Percentiles rank a stretch among this genome's conserved stretches.
These are phyloP conservation scores for Drosophila mercatorum DNA, from an alignment of 2,888 invertebrate species.

Conservation along the genomic window DNA sequence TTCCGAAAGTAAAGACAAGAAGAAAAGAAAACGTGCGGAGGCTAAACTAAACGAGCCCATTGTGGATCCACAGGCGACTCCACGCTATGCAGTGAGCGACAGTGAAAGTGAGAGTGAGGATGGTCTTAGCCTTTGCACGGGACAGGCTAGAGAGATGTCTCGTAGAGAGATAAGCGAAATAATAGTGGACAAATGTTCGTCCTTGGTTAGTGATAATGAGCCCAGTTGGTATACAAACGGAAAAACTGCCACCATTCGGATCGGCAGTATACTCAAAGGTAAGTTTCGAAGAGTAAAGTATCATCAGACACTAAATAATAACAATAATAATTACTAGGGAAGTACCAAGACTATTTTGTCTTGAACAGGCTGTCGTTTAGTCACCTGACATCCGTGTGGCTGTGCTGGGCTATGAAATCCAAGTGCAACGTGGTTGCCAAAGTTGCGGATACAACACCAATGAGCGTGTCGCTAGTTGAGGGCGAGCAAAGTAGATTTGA, in stretches of 20 bases:
- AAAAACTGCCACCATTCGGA: background rate
- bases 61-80: background rate
- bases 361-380: background rate
- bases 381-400: conserved; percentile 6
- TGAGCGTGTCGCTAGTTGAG: background rate
- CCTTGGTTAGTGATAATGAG: too few relatives aligned
- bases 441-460: background rate
- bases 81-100: background rate
- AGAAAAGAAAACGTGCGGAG: too few relatives aligned
- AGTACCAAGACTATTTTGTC: background rate
- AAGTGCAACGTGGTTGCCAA: background rate
- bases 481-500: background rate
- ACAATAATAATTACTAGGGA: too few relatives aligned
- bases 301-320: too few relatives aligned
- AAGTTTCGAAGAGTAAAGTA: background rate
- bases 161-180: too few relatives aligned
- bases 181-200: too few relatives aligned
- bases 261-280: conserved; percentile 2
- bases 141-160: too few relatives aligned
- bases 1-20: too few relatives aligned
- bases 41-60: too few relatives aligned
- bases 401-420: background rate
- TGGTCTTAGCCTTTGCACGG: too few relatives aligned
- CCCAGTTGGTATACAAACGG: background rate
- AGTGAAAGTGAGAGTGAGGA: too few relatives aligned